Conservation (phyloP, 2,113 vertebrate species). For the Neodon shergylaensis region DNA sequence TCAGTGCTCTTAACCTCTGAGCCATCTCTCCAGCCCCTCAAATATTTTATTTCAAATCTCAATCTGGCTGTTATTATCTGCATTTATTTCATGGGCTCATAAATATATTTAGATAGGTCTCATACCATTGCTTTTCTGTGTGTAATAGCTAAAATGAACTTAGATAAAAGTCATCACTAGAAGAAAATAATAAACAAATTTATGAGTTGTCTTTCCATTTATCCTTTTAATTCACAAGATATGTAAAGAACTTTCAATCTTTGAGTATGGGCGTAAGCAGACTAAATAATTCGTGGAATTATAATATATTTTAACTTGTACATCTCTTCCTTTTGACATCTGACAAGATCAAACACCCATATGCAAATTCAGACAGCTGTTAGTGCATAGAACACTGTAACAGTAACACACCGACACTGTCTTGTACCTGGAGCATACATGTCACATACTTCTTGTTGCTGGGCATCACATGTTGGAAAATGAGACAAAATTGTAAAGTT, state of each 20-base stretch:
- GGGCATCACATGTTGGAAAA: background rate
- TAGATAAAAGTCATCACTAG: background rate
- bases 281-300: background rate
- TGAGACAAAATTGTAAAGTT: background rate
- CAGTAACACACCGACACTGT: background rate
- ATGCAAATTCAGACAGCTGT: background rate
- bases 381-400: background rate
- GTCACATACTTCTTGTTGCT: background rate
- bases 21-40: background rate
- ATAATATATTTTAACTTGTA: background rate
- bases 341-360: background rate
- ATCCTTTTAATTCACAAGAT: background rate
- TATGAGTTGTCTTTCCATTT: background rate
- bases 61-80: background rate
- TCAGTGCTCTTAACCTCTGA: too few species aligned
- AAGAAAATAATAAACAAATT: background rate
- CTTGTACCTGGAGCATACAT: background rate
- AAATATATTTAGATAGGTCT: background rate
- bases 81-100: background rate
- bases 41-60: background rate
- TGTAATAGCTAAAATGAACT: slow-evolving; percentile 17
- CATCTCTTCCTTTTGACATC: background rate
- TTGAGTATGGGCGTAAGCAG: background rate
- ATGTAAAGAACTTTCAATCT: background rate
- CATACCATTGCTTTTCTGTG: background rate